These are phyloP conservation scores for Nomada flava DNA, from an alignment of 2,888 invertebrate genomes.

Conservation along the genomic window DNA sequence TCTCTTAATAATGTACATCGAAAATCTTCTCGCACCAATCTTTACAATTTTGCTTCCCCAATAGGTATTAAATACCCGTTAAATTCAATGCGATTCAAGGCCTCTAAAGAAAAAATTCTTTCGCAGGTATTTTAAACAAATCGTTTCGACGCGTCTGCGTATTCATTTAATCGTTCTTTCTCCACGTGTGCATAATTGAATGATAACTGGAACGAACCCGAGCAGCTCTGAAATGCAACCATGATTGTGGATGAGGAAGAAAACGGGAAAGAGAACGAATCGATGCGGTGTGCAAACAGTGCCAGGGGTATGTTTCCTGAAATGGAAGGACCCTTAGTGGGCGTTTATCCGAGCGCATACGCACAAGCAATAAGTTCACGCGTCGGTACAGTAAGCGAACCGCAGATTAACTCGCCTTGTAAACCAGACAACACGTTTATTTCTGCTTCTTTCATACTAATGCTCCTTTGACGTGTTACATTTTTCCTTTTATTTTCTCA, in stretches of 20 bases:
- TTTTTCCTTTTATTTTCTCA: neutral
- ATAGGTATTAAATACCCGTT: too few relatives aligned
- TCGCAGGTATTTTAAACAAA: too few relatives aligned
- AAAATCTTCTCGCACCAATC: too few relatives aligned
- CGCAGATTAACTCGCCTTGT: constrained; percentile 57
- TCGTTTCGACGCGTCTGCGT: neutral
- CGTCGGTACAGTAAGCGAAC: constrained; percentile 57
- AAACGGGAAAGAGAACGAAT: constrained; percentile 74
- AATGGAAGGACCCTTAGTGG: constrained; percentile 78
- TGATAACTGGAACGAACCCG: neutral
- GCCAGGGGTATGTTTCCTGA: constrained; percentile 75
- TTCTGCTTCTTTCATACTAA: constrained; percentile 41
- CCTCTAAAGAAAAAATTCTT: too few relatives aligned
- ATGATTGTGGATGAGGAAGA: constrained; percentile 56
- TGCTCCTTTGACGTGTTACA: constrained; percentile 22
- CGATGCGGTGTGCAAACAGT: constrained; percentile 76
- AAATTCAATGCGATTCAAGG: neutral
- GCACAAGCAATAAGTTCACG: constrained; percentile 68
- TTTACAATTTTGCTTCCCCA: too few relatives aligned
- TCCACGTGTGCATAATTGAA: too few relatives aligned
- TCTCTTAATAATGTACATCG: too few relatives aligned
- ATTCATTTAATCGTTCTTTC: constrained; percentile 7
- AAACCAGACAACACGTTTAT: constrained; percentile 58
- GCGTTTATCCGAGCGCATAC: constrained; percentile 77
- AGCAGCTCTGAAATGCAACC: constrained; percentile 49